phyloP scores from a whole-genome alignment of 1,140 invertebrate genomes.

The Trichonephila clavata region DNA sequence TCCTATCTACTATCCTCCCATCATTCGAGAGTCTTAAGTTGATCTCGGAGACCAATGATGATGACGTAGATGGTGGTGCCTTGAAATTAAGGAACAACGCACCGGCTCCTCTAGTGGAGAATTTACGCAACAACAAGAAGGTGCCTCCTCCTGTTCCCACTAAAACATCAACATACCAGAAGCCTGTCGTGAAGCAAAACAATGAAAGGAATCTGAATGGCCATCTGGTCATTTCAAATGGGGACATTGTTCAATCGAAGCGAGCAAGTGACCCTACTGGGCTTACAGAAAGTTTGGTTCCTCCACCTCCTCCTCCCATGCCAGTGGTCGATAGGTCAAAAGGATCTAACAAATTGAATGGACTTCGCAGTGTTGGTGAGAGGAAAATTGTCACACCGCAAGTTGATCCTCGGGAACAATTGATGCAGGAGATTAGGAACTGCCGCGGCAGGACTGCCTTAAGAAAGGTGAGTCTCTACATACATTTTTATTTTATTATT shows the following conservation, averaged over 20 bases:
- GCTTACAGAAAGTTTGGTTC: neutral
- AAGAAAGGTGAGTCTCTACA: constrained; percentile 59
- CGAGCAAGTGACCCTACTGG: no score
- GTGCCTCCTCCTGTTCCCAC: constrained; percentile 23
- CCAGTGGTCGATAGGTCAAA: neutral
- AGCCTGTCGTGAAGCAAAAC: neutral
- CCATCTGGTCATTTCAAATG: neutral
- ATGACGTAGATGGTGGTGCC: neutral
- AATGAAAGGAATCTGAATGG: constrained; percentile 16
- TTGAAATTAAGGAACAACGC: constrained; percentile 8
- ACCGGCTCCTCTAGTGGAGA: neutral
- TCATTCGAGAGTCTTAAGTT: constrained; percentile 65
- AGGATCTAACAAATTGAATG: neutral
- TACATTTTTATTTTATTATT: neutral
- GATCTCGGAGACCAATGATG: constrained; percentile 46
- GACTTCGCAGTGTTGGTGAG: neutral
- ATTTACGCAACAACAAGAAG: constrained; percentile 18
- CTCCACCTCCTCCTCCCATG: constrained; percentile 62
- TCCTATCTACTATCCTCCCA: constrained; percentile 54
- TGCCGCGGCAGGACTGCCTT: constrained; percentile 72
- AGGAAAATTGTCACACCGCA: constrained; percentile 13
- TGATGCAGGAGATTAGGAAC: constrained; percentile 76
- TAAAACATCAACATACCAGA: constrained; percentile 26
- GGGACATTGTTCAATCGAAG: constrained; percentile 29
- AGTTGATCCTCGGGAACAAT: constrained; percentile 66